These are phyloP conservation scores for Myotis pilosus DNA, from an alignment of 2,797 vertebrate genomes.

Conservation along the genomic window DNA sequence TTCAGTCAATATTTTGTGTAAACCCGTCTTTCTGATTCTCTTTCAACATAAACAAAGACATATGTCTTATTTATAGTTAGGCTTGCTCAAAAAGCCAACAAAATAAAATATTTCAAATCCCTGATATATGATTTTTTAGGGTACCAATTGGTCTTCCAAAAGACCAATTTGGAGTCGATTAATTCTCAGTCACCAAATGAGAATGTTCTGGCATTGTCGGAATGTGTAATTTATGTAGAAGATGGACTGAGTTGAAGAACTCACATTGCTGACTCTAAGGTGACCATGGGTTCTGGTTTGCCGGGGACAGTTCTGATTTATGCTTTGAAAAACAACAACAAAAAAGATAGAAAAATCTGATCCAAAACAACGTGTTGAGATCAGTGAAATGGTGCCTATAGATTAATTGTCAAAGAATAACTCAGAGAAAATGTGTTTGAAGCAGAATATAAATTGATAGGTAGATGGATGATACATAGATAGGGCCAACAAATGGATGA, in stretches of 20 bases:
- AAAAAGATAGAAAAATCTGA: neutral
- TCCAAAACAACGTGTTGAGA: neutral
- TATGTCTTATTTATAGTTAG: neutral
- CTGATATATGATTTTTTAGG: neutral
- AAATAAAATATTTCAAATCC: slow-evolving; percentile 23
- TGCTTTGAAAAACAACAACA: neutral
- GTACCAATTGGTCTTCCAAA: neutral
- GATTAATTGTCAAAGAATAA: neutral
- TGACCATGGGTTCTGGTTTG: neutral
- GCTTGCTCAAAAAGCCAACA: neutral
- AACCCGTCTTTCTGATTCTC: neutral
- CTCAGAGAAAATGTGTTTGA: neutral
- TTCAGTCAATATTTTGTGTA: neutral
- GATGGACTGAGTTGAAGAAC: neutral
- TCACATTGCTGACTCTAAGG: neutral
- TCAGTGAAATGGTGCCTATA: neutral
- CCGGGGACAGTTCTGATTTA: neutral
- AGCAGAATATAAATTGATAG: neutral
- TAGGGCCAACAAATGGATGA: neutral
- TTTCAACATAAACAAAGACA: neutral
- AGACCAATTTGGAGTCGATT: neutral
- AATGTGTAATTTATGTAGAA: neutral
- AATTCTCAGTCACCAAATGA: neutral
- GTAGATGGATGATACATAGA: neutral
- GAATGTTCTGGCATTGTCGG: neutral